Conservation (phyloP, 2,797 vertebrate genomes). For the Sparidentex hasta region DNA sequence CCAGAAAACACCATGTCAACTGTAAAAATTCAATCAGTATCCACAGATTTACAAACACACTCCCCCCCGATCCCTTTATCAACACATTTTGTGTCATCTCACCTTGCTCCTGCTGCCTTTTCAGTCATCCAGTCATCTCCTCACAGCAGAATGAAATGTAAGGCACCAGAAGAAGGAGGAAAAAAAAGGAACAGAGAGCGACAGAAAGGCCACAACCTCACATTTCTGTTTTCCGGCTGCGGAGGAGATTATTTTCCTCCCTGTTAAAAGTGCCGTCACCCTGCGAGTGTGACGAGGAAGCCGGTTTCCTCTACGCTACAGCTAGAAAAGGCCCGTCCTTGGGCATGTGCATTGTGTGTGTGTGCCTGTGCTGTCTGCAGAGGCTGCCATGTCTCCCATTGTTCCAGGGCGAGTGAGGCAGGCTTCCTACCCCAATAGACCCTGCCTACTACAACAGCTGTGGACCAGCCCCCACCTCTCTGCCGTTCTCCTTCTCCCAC, state of each 20-base stretch:
- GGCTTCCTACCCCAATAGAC: constrained; percentile 81
- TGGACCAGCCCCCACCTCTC: constrained; percentile 83
- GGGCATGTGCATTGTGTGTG: constrained; percentile 70
- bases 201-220: constrained; percentile 57
- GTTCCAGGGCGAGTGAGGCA: constrained; percentile 84
- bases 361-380: constrained; percentile 73
- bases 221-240: constrained; percentile 61
- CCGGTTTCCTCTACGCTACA: constrained; percentile 69
- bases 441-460: constrained; percentile 88
- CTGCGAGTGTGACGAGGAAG: constrained; percentile 55
- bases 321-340: constrained; percentile 68
- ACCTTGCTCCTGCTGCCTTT: constrained; percentile 67
- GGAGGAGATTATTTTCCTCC: constrained; percentile 49
- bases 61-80: neutral
- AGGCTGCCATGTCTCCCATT: constrained; percentile 86
- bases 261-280: constrained; percentile 55
- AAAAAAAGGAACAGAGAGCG: constrained; percentile 1
- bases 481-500: constrained; percentile 51
- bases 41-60: neutral
- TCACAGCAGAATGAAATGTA: constrained; percentile 53
- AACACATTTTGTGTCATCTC: constrained; percentile 48
- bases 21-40: neutral
- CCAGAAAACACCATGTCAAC: constrained; percentile 43
- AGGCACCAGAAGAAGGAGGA: constrained; percentile 55
- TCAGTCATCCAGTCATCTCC: constrained; percentile 77